Base-by-base conservation (phyloP, 2,888 invertebrate species). In the Euzophera pinguis region DNA sequence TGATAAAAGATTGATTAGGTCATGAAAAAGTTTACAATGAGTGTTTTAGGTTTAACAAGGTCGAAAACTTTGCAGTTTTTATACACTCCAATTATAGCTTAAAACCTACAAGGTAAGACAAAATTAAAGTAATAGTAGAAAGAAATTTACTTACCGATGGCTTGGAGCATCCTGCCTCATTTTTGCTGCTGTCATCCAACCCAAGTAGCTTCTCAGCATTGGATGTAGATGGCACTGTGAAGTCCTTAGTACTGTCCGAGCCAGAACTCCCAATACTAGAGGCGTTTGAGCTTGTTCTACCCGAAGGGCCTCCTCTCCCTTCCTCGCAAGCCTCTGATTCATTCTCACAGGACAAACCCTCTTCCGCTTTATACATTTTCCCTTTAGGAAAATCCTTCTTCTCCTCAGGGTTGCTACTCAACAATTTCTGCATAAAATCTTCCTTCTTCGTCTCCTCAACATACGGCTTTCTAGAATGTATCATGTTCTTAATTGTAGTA, bases 151-250 rank as follows among this genome's bases (percentile, higher is more conserved):
- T 75, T 47, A 86, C 87, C 55, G 71, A 67, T 52, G 78, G 65
- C 55, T 84, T 81, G 8, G 81, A 74, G 65, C 70, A 74, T 1
- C 75, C 65, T 0, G 80, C 64, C 29, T 75, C 76, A 54, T 61
- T 76, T 29, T 65, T 66, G 52, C 75, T 79, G 53, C 75, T 67
- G 17, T 67, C 73, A 45, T 79, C 76, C 9, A 89, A 75, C 0
- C 89, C 89, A 0, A 89, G 73, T 22, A 89, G 63, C 59, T 80
- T 84, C 9, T 89, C 89, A 13, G 89, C 89, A 57, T 88, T 89
- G 0, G 88, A 87, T 0, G 89, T 89, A 14, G 89, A 88, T 17
- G 88, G 83, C 48, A 84, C 84, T 14, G 69, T 78, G 54, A 83
- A 86, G 48, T 81, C 84, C 60, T 82, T 84, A 34, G 73, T 79